Evolutionary conservation across 1,140 invertebrate genomes (phyloP).

Genomic region (Hyposmocoma kahamanoa): DNA sequence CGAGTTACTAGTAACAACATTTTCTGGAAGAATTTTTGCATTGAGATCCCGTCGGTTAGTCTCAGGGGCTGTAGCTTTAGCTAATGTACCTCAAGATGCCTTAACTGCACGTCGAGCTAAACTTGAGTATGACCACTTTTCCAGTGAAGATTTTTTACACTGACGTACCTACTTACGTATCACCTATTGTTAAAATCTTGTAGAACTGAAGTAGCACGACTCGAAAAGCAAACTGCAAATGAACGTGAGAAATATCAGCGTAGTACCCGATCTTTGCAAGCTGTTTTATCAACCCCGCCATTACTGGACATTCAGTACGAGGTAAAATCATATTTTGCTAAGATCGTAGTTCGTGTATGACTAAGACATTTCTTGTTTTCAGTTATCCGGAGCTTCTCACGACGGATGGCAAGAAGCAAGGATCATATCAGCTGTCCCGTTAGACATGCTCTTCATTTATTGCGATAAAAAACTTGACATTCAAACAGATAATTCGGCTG

Average conservation of each 20-base stretch:
- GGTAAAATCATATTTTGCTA: constrained; percentile 16
- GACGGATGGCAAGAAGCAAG: constrained; percentile 58
- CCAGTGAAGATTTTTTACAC: background rate
- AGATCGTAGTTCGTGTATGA: too few relatives aligned
- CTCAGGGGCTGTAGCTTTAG: constrained; percentile 18
- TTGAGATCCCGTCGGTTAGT: constrained; percentile 38
- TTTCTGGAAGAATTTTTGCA: constrained; percentile 59
- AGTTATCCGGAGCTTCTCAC: constrained; percentile 48
- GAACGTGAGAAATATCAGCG: constrained; percentile 61
- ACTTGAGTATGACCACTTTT: constrained; percentile 40
- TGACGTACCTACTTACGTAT: background rate
- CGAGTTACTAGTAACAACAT: constrained; percentile 51
- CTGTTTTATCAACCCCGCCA: constrained; percentile 47
- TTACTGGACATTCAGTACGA: constrained; percentile 54
- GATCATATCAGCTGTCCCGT: constrained; percentile 48
- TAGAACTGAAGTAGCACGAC: constrained; percentile 48
- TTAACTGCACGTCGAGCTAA: constrained; percentile 48
- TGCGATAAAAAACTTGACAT: constrained; percentile 47
- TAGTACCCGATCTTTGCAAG: constrained; percentile 42
- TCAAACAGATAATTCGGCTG: constrained; percentile 52
- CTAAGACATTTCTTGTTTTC: constrained; percentile 1
- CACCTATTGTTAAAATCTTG: background rate
- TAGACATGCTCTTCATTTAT: constrained; percentile 62
- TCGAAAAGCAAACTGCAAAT: constrained; percentile 57
- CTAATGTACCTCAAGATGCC: constrained; percentile 39